Conservation (phyloP, 2,888 invertebrate species). For the Eubasilissa splendida region DNA sequence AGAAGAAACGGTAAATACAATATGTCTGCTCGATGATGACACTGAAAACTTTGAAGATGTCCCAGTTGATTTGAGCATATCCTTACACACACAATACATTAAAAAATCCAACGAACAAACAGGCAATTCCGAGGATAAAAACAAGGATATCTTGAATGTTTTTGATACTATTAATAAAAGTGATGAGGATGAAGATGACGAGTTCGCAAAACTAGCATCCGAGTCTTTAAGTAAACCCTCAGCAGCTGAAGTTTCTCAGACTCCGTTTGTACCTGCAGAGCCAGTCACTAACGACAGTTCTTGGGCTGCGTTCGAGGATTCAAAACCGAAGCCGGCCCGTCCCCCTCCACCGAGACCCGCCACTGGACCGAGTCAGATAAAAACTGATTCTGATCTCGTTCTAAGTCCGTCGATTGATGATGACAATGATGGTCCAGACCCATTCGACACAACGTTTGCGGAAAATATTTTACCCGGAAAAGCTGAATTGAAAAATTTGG, state of each 20-base stretch:
- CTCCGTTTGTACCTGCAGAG: slow-evolving; percentile 64
- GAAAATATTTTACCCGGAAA: slow-evolving; percentile 80
- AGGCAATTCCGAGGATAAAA: slow-evolving; percentile 61
- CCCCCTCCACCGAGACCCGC: slow-evolving; percentile 65
- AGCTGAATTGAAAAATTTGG: slow-evolving; percentile 73
- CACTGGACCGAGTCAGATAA: slow-evolving; percentile 59
- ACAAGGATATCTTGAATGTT: slow-evolving; percentile 66
- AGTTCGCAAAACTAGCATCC: slow-evolving; percentile 84
- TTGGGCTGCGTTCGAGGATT: slow-evolving; percentile 80
- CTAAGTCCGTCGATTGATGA: slow-evolving; percentile 63
- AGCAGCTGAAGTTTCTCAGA: slow-evolving; percentile 64
- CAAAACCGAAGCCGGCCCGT: slow-evolving; percentile 63
- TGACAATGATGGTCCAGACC: slow-evolving; percentile 79
- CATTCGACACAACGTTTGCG: slow-evolving; percentile 89
- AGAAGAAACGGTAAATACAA: slow-evolving; percentile 64
- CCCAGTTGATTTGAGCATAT: slow-evolving; percentile 81
- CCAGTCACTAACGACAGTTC: slow-evolving; percentile 69
- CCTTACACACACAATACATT: slow-evolving; percentile 73
- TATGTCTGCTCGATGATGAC: slow-evolving; percentile 84
- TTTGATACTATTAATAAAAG: slow-evolving; percentile 68
- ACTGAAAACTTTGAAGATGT: slow-evolving; percentile 78
- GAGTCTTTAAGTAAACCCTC: slow-evolving; percentile 79
- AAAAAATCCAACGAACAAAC: slow-evolving; percentile 65
- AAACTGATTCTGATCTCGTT: slow-evolving; percentile 18
- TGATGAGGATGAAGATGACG: slow-evolving; percentile 80